phyloP scores from a whole-genome alignment of 2,113 vertebrate species.

The Pedionomus torquatus region DNA sequence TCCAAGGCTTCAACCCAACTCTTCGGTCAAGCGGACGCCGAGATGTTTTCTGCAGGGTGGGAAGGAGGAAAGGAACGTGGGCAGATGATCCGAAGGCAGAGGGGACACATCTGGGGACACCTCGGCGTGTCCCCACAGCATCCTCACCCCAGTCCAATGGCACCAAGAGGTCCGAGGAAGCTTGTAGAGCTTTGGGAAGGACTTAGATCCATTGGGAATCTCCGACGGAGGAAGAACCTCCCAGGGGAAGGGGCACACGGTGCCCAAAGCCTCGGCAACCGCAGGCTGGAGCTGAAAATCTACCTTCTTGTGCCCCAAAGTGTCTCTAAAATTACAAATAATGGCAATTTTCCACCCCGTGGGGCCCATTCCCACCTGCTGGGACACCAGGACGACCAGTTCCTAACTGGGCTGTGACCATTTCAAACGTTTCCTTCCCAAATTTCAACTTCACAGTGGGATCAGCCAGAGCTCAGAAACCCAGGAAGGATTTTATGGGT shows the following conservation, averaged over 20 bases:
- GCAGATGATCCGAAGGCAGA: background rate
- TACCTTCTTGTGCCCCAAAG: background rate
- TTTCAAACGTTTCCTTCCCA: fast-evolving
- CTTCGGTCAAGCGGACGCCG: background rate
- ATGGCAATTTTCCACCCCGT: fast-evolving
- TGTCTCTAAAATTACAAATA: background rate
- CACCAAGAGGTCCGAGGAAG: background rate
- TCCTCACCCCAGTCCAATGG: too few relatives aligned
- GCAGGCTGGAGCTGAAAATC: background rate
- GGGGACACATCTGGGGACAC: background rate
- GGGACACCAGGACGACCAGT: fast-evolving
- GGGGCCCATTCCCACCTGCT: background rate
- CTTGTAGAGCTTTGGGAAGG: background rate
- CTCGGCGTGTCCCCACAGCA: fast-evolving
- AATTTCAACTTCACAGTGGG: background rate
- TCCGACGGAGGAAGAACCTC: background rate
- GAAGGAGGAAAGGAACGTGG: background rate
- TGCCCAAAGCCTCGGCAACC: too few relatives aligned
- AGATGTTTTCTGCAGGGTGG: fast-evolving
- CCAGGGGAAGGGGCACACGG: background rate
- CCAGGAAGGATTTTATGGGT: background rate
- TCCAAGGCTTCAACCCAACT: background rate
- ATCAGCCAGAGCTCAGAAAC: background rate
- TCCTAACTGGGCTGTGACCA: fast-evolving
- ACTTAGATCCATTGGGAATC: fast-evolving